These are phyloP conservation scores for Gyrodactylus salaris DNA, from an alignment of 1,140 invertebrate species.

Conservation along the genomic window DNA sequence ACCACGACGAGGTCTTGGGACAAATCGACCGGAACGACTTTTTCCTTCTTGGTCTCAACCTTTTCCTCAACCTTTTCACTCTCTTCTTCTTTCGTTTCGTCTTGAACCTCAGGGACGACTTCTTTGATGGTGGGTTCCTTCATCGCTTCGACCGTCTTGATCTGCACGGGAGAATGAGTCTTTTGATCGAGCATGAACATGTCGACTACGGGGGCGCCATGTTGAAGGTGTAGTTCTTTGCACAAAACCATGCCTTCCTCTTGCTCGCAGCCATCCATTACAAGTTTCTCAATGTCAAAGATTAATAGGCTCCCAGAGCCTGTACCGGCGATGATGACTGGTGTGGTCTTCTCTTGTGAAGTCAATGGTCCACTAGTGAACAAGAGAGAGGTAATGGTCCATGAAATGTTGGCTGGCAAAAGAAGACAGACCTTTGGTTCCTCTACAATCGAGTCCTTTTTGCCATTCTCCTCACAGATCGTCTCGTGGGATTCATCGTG, in stretches of 20 bases:
- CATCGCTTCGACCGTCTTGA: not conserved
- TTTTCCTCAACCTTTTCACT: not conserved
- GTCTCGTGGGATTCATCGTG: not conserved
- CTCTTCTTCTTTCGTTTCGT: not conserved
- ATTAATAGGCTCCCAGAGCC: not conserved
- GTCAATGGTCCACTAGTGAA: not conserved
- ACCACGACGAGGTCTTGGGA: not conserved
- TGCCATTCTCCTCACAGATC: not conserved
- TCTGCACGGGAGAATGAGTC: not conserved
- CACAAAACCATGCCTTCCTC: not conserved
- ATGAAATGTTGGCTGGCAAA: not conserved
- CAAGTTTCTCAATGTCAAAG: not conserved
- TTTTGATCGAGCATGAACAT: not conserved
- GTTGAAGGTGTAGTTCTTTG: not conserved
- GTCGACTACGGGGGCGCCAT: not conserved
- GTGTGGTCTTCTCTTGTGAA: not conserved
- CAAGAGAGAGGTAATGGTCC: not conserved
- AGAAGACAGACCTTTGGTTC: too few relatives aligned
- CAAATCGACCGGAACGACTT: not conserved
- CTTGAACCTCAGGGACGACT: not conserved
- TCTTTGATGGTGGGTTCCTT: not conserved
- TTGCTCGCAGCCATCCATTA: not conserved
- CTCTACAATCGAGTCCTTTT: not conserved
- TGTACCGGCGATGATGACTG: not conserved
- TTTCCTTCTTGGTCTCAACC: not conserved